phyloP scores from a whole-genome alignment of 2,888 invertebrate species.

The Imbricaverruca yamaguchii region DNA sequence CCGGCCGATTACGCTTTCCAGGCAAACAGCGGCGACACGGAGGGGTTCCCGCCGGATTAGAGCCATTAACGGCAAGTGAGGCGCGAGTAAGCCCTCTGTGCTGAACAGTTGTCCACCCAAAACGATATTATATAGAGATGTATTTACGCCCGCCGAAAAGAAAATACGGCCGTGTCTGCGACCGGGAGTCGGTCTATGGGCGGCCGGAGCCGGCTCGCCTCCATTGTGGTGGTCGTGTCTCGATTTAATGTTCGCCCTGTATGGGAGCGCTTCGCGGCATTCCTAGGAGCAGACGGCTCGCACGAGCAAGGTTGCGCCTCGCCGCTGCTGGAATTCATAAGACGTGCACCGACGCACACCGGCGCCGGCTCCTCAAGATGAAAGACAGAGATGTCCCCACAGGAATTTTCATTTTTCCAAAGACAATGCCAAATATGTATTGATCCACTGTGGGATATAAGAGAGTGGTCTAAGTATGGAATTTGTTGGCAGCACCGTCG shows the following conservation, averaged over 20 bases:
- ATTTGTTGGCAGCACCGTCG: too few species aligned
- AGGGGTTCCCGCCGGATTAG: constrained; percentile 4
- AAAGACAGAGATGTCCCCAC: too few species aligned
- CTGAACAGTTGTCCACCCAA: constrained; percentile 7
- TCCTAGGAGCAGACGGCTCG: constrained; percentile 35
- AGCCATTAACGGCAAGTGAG: constrained; percentile 10
- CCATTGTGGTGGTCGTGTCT: neutral
- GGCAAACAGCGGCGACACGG: constrained; percentile 2
- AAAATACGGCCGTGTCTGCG: neutral
- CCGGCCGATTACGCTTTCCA: constrained; percentile 10
- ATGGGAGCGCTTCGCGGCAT: neutral
- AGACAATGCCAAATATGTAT: too few species aligned
- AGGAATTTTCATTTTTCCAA: too few species aligned
- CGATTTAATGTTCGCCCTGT: constrained; percentile 9
- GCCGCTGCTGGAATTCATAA: neutral
- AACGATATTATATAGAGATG: constrained; percentile 13
- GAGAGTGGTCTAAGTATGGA: too few species aligned
- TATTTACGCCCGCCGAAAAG: neutral
- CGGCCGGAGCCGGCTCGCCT: neutral
- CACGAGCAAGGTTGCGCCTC: neutral
- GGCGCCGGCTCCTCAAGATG: too few species aligned
- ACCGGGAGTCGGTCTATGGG: neutral
- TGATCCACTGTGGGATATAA: too few species aligned
- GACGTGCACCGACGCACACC: neutral
- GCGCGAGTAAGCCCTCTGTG: constrained; percentile 13